These are phyloP conservation scores for Linnaemya vulpina DNA, from an alignment of 2,888 invertebrate genomes.

Conservation along the genomic window DNA sequence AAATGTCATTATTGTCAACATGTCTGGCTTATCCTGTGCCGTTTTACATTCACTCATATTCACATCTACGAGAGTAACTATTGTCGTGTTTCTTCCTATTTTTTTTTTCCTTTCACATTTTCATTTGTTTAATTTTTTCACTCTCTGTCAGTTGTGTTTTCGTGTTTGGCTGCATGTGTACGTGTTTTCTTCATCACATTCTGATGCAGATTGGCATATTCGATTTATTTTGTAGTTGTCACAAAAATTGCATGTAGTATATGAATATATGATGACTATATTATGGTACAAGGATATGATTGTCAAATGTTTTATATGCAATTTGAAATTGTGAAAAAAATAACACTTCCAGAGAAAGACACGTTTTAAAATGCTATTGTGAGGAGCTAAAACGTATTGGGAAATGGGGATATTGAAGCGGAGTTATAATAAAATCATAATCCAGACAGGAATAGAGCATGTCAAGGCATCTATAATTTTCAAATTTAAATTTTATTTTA, in stretches of 20 bases:
- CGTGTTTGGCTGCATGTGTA: conserved; percentile 24
- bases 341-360: conserved; percentile 20
- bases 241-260: conserved; percentile 57
- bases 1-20: conserved; percentile 72
- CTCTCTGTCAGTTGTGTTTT: conserved; percentile 21
- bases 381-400: conserved; percentile 16
- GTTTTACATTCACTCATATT: conserved; percentile 60
- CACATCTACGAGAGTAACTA: conserved; percentile 47
- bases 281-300: conserved; percentile 62
- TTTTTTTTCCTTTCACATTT: conserved; percentile 19
- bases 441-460: conserved; percentile 40
- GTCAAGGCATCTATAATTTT: conserved; percentile 1
- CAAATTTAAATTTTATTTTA: conserved; percentile 20
- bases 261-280: conserved; percentile 66
- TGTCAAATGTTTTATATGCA: conserved; percentile 53
- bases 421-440: conserved; percentile 55
- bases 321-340: conserved; percentile 4
- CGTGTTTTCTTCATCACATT: conserved; percentile 44
- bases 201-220: conserved; percentile 73
- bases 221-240: conserved; percentile 73
- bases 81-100: conserved; percentile 27
- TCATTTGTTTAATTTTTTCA: conserved; percentile 26
- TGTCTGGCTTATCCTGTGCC: conserved; percentile 69
- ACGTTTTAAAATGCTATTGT: conserved; percentile 53
- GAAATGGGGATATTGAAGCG: conserved; percentile 18